phyloP scores from a whole-genome alignment of 2,113 vertebrate species.

The Benitochromis conjunctus region DNA sequence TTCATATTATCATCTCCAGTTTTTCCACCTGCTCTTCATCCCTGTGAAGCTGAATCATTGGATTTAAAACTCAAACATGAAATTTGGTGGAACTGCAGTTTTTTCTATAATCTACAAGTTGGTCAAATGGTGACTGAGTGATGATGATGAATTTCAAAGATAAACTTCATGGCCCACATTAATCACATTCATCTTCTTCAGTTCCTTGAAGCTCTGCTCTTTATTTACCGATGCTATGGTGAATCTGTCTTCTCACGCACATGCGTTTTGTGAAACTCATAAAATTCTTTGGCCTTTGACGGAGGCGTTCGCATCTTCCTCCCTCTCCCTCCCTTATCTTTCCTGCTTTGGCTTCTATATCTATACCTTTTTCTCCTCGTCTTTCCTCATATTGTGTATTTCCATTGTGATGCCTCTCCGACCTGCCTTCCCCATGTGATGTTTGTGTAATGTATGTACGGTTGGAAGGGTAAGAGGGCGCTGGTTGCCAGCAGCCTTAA shows the following conservation, averaged over 20 bases:
- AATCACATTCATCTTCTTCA: not conserved
- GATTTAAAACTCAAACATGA: not conserved
- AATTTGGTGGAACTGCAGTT: not conserved
- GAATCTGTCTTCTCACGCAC: not conserved
- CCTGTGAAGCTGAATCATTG: accelerated
- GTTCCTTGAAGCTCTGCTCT: not conserved
- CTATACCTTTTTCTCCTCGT: too few relatives aligned
- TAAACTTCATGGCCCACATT: not conserved
- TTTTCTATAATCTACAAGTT: not conserved
- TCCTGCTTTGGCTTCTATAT: too few relatives aligned
- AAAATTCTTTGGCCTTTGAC: too few relatives aligned
- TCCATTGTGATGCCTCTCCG: too few relatives aligned
- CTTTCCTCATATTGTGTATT: too few relatives aligned
- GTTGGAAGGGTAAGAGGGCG: too few relatives aligned
- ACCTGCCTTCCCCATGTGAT: too few relatives aligned
- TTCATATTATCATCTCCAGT: accelerated
- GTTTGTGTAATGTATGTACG: too few relatives aligned
- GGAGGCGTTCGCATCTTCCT: too few relatives aligned
- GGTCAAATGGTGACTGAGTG: not conserved
- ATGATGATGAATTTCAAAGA: not conserved
- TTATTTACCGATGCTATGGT: not conserved
- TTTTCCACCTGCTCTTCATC: not conserved
- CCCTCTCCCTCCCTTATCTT: too few relatives aligned
- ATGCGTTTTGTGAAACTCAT: not conserved
- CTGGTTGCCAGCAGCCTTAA: too few relatives aligned